Base-by-base conservation (phyloP, 2,888 invertebrate genomes). In the Dorcus parallelipipedus region DNA sequence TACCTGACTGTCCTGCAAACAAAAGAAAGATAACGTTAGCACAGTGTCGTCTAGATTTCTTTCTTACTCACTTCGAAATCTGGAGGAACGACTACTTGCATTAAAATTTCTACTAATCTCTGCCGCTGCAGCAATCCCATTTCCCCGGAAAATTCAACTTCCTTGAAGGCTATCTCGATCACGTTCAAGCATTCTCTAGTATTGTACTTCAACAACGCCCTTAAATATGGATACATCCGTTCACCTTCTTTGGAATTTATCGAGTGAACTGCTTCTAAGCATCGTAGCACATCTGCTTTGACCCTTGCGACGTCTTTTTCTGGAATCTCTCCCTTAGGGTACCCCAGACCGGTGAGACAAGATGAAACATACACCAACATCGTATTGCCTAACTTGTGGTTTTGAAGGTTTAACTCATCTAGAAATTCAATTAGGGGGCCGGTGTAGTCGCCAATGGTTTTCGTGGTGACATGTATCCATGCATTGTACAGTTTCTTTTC, bases 181-280 rank as follows among this genome's bases (percentile, higher is more conserved):
- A 93, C 93, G 76, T 94, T 94, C 42, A 94, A 80, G 66, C 92
- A 93, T 72, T 93, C 95, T 53, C 90, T 83, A 0, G 90, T 90
- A 74, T 95, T 93, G 73, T 93, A 95, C 66, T 86, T 85, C 7
- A 95, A 79, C 49, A 95, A 79, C 1, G 89, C 86, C 62, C 90
- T 83, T 38, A 90, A 77, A 74, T 88, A 89, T 0, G 90, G 90
- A 79, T 89, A 89, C 9, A 85, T 83, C 52, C 82, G 76, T 74
- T 90, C 90, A 55, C 82, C 77, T 43, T 84, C 83, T 50, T 79
- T 79, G 43, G 85, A 83, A 63, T 83, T 82, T 52, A 82, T 82
- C 5, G 87, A 85, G 76, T 90, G 90, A 51, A 87, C 81, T 0
- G 87, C 85, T 40, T 89, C 86, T 40, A 91, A 76, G 67, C 86